These are phyloP conservation scores for Siniperca scherzeri DNA, from an alignment of 2,797 vertebrate species.

Conservation along the genomic window DNA sequence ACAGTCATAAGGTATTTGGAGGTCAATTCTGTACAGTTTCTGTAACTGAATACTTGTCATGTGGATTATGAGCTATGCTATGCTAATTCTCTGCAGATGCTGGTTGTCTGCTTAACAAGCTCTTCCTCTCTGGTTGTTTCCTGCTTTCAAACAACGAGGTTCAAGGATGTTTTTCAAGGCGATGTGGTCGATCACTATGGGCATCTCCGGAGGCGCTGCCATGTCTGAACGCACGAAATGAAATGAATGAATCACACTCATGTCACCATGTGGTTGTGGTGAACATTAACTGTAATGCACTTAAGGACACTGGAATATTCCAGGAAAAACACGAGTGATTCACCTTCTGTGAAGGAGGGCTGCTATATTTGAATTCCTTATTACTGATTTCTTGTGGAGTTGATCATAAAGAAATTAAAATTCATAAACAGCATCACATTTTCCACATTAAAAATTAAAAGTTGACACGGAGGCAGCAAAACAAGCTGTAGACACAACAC, in stretches of 20 bases:
- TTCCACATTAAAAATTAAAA: background rate
- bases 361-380: background rate
- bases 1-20: background rate
- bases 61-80: too few relatives aligned
- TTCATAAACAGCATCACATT: background rate
- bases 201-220: conserved; percentile 93
- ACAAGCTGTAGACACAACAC: background rate
- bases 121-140: background rate
- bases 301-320: conserved; percentile 8
- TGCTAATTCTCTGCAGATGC: conserved; percentile 1
- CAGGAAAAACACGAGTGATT: conserved; percentile 21
- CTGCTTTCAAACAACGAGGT: conserved; percentile 87
- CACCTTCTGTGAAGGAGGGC: background rate
- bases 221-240: conserved; percentile 75
- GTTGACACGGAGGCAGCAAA: background rate
- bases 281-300: conserved; percentile 1
- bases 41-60: background rate
- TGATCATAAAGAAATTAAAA: background rate
- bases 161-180: conserved; percentile 95
- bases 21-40: background rate
- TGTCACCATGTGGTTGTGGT: conserved; percentile 31
- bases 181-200: conserved; percentile 92
- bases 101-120: background rate
- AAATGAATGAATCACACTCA: conserved; percentile 22
- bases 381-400: background rate